phyloP scores from a whole-genome alignment of 2,888 invertebrate species.

The Dasypogon diadema region DNA sequence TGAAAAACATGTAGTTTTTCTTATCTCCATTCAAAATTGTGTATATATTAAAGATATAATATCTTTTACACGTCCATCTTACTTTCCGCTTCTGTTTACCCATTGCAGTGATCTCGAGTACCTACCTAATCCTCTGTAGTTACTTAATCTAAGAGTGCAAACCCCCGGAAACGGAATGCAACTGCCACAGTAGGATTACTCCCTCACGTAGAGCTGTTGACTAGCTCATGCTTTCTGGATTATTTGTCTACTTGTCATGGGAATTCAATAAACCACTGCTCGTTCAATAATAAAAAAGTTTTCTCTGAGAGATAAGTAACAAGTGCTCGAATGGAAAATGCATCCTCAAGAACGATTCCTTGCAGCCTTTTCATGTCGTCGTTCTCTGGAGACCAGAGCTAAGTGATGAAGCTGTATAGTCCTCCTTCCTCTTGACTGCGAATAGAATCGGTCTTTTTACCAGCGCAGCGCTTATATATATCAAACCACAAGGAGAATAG shows the following conservation, averaged over 20 bases:
- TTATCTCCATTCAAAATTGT: too few species aligned
- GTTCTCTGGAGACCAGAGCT: not conserved
- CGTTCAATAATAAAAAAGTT: not conserved
- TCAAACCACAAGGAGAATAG: not conserved
- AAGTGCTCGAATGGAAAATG: conserved; percentile 6
- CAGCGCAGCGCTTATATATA: not conserved
- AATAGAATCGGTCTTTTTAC: not conserved
- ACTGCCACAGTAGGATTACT: not conserved
- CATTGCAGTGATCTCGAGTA: too few species aligned
- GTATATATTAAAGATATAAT: too few species aligned
- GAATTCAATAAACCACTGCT: conserved; percentile 33
- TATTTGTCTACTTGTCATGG: conserved; percentile 40
- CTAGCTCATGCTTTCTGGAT: conserved; percentile 3
- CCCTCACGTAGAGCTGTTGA: not conserved
- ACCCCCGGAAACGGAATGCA: too few species aligned
- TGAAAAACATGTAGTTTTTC: too few species aligned
- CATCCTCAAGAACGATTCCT: not conserved
- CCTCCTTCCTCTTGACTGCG: not conserved
- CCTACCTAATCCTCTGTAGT: too few species aligned
- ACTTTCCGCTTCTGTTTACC: too few species aligned
- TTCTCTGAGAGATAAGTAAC: conserved; percentile 19
- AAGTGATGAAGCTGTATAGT: conserved; percentile 20
- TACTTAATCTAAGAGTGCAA: too few species aligned
- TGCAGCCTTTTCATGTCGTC: not conserved
- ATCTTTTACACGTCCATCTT: not conserved